Evolutionary conservation across 2,797 vertebrate species (phyloP).

Genomic region (Loris lydekkerianus): DNA sequence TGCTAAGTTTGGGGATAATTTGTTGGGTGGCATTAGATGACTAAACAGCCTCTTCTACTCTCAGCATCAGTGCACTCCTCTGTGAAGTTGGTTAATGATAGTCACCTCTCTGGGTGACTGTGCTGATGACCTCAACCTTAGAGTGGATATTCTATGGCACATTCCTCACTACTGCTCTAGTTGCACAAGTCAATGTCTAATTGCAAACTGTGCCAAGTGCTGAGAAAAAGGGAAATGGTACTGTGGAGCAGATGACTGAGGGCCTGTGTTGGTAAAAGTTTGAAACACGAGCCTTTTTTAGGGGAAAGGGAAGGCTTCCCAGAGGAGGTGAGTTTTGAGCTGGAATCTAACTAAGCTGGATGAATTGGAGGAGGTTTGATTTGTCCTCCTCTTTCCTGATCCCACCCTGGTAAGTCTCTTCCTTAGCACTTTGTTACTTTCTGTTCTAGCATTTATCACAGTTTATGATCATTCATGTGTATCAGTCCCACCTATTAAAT

Average conservation of each 20-base stretch:
- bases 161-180: background rate
- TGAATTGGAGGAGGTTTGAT: background rate
- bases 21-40: background rate
- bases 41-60: background rate
- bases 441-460: background rate
- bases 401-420: background rate
- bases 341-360: background rate
- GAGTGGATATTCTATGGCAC: background rate
- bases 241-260: rapidly evolving
- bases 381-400: background rate
- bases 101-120: background rate
- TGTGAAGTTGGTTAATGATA: background rate
- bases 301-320: background rate
- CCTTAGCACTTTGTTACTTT: background rate
- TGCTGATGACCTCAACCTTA: background rate
- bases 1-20: background rate
- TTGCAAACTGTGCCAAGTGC: background rate
- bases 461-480: rapidly evolving
- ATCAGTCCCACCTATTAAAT: background rate
- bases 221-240: background rate
- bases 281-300: background rate
- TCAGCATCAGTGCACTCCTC: background rate
- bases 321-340: background rate
- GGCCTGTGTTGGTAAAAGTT: background rate
- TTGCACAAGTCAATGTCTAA: background rate